Evolutionary conservation across 2,113 vertebrate genomes (phyloP).

Genomic region (Colius striatus): DNA sequence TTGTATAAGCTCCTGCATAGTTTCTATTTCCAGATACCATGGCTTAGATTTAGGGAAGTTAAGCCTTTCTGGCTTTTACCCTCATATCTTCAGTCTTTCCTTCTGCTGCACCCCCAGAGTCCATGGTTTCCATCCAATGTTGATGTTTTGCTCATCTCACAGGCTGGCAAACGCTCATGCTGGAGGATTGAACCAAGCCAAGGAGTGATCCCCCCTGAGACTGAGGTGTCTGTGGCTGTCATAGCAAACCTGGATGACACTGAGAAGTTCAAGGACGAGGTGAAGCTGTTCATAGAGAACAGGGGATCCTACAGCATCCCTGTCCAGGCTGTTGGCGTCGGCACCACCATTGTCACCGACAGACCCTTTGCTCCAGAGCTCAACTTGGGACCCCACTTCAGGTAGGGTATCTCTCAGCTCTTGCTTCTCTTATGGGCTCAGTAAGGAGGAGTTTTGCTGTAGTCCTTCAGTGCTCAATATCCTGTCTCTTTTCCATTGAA

Average conservation of each 20-base stretch:
- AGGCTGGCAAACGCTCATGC: constrained; percentile 69
- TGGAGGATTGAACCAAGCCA: constrained; percentile 83
- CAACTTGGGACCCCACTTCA: constrained; percentile 85
- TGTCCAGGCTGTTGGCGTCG: constrained; percentile 78
- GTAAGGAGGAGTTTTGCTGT: background rate
- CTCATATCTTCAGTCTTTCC: background rate
- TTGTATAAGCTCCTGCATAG: background rate
- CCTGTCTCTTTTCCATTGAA: background rate
- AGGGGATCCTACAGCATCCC: constrained; percentile 69
- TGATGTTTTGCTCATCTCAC: constrained; percentile 18
- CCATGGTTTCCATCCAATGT: background rate
- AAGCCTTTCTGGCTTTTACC: background rate
- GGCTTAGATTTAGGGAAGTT: background rate
- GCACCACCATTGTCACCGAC: constrained; percentile 86
- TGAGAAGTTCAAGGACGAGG: constrained; percentile 73
- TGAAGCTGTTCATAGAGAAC: constrained; percentile 78
- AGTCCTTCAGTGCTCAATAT: background rate
- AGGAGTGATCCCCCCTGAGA: constrained; percentile 76
- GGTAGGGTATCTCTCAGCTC: constrained; percentile 67
- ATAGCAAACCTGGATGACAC: constrained; percentile 84
- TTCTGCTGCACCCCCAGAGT: background rate
- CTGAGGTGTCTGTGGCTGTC: constrained; percentile 74
- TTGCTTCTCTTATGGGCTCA: fast-evolving
- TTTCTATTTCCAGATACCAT: background rate
- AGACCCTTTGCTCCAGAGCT: constrained; percentile 80